Evolutionary conservation across 2,797 vertebrate genomes (phyloP), one percentile per base, ranked within the genome.

Genomic region (Triplophysa yarkandensis): DNA sequence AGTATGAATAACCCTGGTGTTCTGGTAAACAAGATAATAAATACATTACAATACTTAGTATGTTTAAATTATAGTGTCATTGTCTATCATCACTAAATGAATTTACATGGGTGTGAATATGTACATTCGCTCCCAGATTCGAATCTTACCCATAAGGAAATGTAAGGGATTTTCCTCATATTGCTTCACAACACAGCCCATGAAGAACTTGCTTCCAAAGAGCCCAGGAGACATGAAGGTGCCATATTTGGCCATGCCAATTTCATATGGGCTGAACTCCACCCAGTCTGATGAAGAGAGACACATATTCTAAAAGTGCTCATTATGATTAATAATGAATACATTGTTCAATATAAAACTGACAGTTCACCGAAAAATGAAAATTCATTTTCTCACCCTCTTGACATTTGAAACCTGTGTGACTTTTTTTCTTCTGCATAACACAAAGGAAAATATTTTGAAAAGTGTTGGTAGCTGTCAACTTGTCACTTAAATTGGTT

Each of bases 191-290:
- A 91, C 94, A 0, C 94, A 96, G 41, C 98, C 98, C 97, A 99
- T 97, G 88, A 98, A 99, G 91, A 99, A 99, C 88, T 98, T 99
- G 91, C 96, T 98, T 80, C 97, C 98, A 81, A 99, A 99, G 82
- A 96, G 76, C 85, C 94, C 94, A 1, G 98, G 98, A 30, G 92
- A 87, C 98, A 99, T 99, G 60, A 99, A 99, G 61, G 97, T 99
- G 19, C 98, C 98, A 5, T 98, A 99, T 82, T 99, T 99, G 25
- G 98, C 95, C 98, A 99, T 99, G n/a, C 98, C 98, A 43, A 99
- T 99, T 86, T 99, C 98, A 69, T 97, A 98, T 0, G 98, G 98
- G 73, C 92, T 98, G 88, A 99, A 99, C 89, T 99, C 98, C 81
- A 99, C 96, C 98, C 98, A 99, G 88, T 99, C 97, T 99, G 88